These are phyloP conservation scores for Botia almorhae DNA, from an alignment of 2,797 vertebrate genomes.

Conservation along the genomic window DNA sequence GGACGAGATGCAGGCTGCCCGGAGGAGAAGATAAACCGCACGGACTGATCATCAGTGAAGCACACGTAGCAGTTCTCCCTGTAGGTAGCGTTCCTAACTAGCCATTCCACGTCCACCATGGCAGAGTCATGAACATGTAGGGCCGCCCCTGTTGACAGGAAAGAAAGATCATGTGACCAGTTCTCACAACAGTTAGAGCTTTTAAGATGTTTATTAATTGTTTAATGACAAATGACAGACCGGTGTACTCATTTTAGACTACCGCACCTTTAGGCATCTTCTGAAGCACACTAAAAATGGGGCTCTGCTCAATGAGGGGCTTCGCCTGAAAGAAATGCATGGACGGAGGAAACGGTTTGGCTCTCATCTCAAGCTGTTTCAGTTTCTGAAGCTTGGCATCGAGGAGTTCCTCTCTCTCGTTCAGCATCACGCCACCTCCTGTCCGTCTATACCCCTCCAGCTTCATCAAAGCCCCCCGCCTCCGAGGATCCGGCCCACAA, in stretches of 20 bases:
- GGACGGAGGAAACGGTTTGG: conserved; percentile 81
- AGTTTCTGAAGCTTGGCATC: conserved; percentile 73
- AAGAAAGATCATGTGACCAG: neutral
- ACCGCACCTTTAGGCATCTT: conserved; percentile 78
- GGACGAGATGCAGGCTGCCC: conserved; percentile 60
- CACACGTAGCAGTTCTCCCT: conserved; percentile 86
- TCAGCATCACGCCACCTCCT: conserved; percentile 79
- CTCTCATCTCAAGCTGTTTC: conserved; percentile 76
- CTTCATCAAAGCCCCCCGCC: conserved; percentile 70
- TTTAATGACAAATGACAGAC: neutral
- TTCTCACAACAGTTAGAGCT: too few relatives aligned
- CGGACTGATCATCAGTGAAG: conserved; percentile 62
- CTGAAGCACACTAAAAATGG: conserved; percentile 74
- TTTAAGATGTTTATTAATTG: too few relatives aligned
- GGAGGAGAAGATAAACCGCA: conserved; percentile 82
- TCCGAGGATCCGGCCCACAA: conserved; percentile 71
- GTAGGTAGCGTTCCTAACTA: conserved; percentile 87
- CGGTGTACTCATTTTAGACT: neutral
- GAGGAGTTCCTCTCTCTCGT: conserved; percentile 71
- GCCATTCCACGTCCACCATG: conserved; percentile 81
- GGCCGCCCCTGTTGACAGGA: conserved; percentile 77
- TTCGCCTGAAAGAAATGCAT: conserved; percentile 92
- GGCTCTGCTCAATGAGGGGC: conserved; percentile 69
- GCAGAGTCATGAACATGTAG: conserved; percentile 86
- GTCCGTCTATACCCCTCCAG: conserved; percentile 73